Base-by-base conservation (phyloP, 2,113 vertebrate species). In the Tachycineta bicolor region DNA sequence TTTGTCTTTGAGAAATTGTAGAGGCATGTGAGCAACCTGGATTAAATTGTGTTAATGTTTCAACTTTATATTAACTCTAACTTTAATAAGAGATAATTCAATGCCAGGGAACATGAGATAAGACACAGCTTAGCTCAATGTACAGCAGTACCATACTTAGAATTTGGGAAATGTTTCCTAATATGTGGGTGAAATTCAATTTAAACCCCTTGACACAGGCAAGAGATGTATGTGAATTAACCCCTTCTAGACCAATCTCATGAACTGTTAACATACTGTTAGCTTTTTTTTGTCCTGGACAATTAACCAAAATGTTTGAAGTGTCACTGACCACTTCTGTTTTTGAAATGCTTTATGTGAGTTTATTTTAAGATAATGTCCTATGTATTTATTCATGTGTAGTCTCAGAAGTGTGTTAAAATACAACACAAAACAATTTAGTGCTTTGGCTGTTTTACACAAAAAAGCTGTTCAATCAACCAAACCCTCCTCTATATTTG, bases 351-450 rank as follows among this genome's bases (percentile, higher is more conserved):
- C 3, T 58, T 80, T 86, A 37, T 58, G 5, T 52, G 18, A 80
- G 5, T 39, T 58, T 67, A 15, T 58, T 93, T 74, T 93, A 21
- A 46, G 4, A 44, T 28, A 50, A 50, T 26, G 2, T 43, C 17
- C 9, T 39, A 49, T 80, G 29, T 80, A 74, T 73, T 60, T 73
- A 52, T 34, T 29, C 5, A 19, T 11, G 8, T 39, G 13, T 31
- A 58, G 6, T 49, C 28, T 63, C 23, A 89, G 23, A 68, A 60
- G 6, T 8, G 0, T 73, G 12, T 41, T 37, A 56, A 86, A 71
- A 52, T 11, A 4, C 12, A 56, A 19, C 2, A 44, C 3, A 47
- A 19, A 39, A 17, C 37, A 39, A n/a, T 0, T 10, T 2, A 3
- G 6, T 62, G 31, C 0, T 67, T 80, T 78, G 14, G 1, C 6